Percentiles rank a stretch among this genome's conserved stretches.
Evolutionary conservation across 1,140 invertebrate species (phyloP).

Genomic region (Pinna nobilis): DNA sequence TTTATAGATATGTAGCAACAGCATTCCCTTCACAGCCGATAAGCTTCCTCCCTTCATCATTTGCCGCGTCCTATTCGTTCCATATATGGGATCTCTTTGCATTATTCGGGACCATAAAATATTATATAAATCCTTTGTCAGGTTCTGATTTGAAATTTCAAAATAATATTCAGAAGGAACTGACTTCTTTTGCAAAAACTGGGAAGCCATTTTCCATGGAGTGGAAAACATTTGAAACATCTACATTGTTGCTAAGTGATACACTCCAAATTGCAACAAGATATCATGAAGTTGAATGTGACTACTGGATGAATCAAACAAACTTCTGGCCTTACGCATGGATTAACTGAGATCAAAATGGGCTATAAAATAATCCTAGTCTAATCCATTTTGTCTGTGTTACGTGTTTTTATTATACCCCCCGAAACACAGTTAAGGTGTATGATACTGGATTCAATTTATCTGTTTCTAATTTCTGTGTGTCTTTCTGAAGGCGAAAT

Average conservation of each 20-base stretch:
- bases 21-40: constrained; percentile 48
- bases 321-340: constrained; percentile 2
- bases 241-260: constrained; percentile 36
- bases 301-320: constrained; percentile 22
- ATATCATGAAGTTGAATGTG: constrained; percentile 21
- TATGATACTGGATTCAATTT: too few species aligned
- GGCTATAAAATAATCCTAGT: too few species aligned
- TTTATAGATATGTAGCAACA: constrained; percentile 53
- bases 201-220: constrained; percentile 39
- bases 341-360: constrained; percentile 26
- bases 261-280: not conserved
- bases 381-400: too few species aligned
- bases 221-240: constrained; percentile 41
- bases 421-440: too few species aligned
- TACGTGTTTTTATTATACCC: too few species aligned
- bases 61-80: constrained; percentile 47
- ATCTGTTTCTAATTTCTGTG: too few species aligned
- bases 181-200: constrained; percentile 48
- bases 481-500: too few species aligned
- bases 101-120: constrained; percentile 53
- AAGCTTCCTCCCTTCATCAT: constrained; percentile 37
- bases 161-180: constrained; percentile 46
- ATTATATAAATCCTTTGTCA: constrained; percentile 44
- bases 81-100: constrained; percentile 60
- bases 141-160: constrained; percentile 49